These are phyloP conservation scores for Okapia johnstoni DNA, from an alignment of 2,113 vertebrate genomes.

Conservation along the genomic window DNA sequence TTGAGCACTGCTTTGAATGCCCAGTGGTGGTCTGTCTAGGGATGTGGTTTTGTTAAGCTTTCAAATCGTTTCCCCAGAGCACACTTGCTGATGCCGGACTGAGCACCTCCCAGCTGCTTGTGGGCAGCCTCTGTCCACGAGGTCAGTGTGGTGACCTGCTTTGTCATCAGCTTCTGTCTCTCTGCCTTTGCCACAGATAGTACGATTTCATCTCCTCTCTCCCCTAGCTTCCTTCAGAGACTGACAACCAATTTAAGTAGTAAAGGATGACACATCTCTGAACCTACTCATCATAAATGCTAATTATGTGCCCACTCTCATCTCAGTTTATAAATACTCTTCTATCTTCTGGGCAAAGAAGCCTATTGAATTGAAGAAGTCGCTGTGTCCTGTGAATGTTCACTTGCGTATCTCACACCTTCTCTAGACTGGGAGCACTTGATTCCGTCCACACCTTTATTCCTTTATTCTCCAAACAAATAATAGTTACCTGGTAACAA, in stretches of 20 bases:
- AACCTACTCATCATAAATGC: background rate
- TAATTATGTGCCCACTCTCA: background rate
- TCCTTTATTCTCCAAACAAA: background rate
- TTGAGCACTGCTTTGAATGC: background rate
- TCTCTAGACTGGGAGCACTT: background rate
- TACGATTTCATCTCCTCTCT: background rate
- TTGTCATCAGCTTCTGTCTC: background rate
- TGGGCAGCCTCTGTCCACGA: too few relatives aligned
- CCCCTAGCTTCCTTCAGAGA: background rate
- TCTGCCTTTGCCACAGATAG: background rate
- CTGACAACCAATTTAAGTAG: background rate
- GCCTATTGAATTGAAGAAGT: background rate
- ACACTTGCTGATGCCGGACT: background rate
- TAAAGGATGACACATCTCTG: background rate
- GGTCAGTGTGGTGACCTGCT: background rate
- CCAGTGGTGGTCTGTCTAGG: background rate
- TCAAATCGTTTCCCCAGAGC: background rate
- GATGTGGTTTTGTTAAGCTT: background rate
- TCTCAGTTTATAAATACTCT: background rate
- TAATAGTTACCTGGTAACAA: background rate
- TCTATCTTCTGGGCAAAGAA: background rate
- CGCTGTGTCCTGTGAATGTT: background rate
- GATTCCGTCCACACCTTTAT: background rate
- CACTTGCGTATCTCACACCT: background rate
- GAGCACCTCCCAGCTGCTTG: background rate